Conservation (phyloP, 2,797 vertebrate species). For the Petrocephalus schoutedeni region DNA sequence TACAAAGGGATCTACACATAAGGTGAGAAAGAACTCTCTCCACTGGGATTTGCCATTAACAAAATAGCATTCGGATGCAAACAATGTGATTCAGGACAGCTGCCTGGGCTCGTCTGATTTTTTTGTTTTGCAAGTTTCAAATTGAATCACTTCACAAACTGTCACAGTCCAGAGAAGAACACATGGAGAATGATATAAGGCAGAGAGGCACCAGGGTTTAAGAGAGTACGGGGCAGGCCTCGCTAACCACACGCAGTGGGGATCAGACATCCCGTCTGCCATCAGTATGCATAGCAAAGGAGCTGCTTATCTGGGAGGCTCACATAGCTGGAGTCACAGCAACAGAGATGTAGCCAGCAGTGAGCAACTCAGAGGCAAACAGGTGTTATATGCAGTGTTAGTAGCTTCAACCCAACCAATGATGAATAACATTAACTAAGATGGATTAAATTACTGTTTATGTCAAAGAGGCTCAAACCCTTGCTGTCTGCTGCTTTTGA, state of each 20-base stretch:
- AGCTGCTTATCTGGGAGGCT: background rate
- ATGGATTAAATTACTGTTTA: background rate
- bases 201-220: conserved; percentile 13
- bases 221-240: background rate
- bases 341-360: background rate
- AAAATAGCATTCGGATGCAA: background rate
- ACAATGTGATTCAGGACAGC: background rate
- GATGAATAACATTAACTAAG: background rate
- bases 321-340: background rate
- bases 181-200: background rate
- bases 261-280: background rate
- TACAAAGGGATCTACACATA: background rate
- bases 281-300: background rate
- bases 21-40: background rate
- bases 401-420: background rate
- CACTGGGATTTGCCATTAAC: background rate
- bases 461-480: background rate
- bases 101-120: background rate
- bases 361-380: background rate
- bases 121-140: background rate
- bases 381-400: background rate
- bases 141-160: background rate
- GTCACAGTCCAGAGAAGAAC: background rate
- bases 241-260: conserved; percentile 11
- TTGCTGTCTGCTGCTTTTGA: conserved; percentile 11